Percentiles rank a stretch among this genome's conserved stretches.
Conservation (phyloP, 1,140 invertebrate genomes). For the Hormaphis cornu region DNA sequence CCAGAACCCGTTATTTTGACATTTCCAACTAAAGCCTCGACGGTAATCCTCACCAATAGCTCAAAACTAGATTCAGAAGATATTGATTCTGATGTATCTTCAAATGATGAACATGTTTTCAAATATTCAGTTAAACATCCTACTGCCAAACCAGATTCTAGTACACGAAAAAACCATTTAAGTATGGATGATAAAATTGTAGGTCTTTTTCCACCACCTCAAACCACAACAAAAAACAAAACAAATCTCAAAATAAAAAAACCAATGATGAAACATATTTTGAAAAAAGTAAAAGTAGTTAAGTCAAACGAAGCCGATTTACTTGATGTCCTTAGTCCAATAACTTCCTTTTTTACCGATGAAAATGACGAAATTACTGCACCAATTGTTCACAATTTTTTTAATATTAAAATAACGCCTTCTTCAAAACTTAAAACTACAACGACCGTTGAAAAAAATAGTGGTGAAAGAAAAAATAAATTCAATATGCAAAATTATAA, state of each 20-base stretch:
- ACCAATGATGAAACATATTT: background rate
- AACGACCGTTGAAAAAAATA: background rate
- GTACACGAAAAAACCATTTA: background rate
- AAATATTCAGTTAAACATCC: slow-evolving; percentile 9
- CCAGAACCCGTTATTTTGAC: slow-evolving; percentile 9
- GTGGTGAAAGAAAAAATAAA: background rate
- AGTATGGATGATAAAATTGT: slow-evolving; percentile 10
- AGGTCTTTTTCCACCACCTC: slow-evolving; percentile 14
- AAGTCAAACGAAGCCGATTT: background rate
- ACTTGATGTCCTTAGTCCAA: slow-evolving; percentile 6
- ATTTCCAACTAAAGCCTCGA: background rate
- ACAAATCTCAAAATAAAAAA: background rate
- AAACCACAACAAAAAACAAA: background rate
- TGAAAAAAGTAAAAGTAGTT: background rate
- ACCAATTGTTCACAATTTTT: slow-evolving; percentile 2
- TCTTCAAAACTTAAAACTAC: background rate
- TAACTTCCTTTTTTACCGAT: background rate
- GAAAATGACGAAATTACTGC: background rate
- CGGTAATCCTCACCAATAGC: background rate
- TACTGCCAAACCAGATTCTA: background rate
- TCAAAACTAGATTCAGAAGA: background rate
- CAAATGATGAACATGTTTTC: slow-evolving; percentile 3
- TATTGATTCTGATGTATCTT: background rate
- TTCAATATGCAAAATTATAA: background rate
- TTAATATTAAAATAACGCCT: slow-evolving; percentile 18